Evolutionary conservation across 2,888 invertebrate species (phyloP), one percentile per base, ranked within the genome.

Genomic region (Ischnus inquisitorius): DNA sequence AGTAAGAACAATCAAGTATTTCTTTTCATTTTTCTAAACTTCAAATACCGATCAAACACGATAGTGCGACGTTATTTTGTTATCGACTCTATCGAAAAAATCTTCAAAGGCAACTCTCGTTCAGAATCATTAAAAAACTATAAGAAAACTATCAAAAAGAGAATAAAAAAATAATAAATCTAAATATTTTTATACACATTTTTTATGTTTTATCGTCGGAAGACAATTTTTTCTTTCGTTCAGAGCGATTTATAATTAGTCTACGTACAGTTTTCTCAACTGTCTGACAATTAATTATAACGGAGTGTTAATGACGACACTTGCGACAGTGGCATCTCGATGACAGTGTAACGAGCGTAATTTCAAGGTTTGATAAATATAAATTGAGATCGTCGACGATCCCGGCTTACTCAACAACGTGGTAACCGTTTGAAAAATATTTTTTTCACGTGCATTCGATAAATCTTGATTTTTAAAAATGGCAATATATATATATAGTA

Each of bases 1-100:
- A 92, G 93, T 93, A 89, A 92, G 93, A 14, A 46, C 19, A 10
- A n/a, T 71, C 16, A 41, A 6, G 19, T 8, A 60, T 10, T 39
- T 39, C 19, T 8, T 51, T 43, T 1, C 6, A 67, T 6, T 39
- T 34, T 79, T 75, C 12, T 12, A 4, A 12, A 12, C 34, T 39
- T 34, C 25, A 28, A 48, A 3, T 3, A 34, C 14, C 14, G 46
- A 10, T 51, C 5, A n/a, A 28, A 46, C 22, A n/a, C 5, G 10
- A 68, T 8, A n/a, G 5, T 51, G 51, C 51, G 19, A 51, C 19
- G 51, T 51, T 51, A 67, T 25, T 34, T 34, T 5, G 34, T 5
- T 34, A 34, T 34, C 34, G 34, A 6, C 0, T 0, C 34, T 34
- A 34, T 34, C 34, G 34, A 6, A 0, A 34, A 34, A 3, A 34